Evolutionary conservation across 1,140 invertebrate genomes (phyloP).

Genomic region (Panagrolaimus sp.): DNA sequence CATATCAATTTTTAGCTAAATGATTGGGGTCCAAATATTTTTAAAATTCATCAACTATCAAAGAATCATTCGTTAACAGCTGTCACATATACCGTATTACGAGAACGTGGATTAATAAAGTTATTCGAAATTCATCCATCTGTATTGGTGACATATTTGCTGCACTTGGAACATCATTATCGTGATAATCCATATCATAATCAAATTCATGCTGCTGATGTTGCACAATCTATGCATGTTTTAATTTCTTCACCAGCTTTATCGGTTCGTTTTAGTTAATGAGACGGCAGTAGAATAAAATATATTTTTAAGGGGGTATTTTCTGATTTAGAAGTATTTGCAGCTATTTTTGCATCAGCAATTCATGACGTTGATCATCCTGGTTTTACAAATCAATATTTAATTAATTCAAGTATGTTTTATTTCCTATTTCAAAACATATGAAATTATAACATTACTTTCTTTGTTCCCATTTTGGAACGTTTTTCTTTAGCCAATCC

Average conservation of each 20-base stretch:
- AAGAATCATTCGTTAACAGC: slow-evolving; percentile 79
- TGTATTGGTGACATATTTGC: slow-evolving; percentile 87
- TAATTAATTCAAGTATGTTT: slow-evolving; percentile 61
- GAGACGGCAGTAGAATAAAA: slow-evolving; percentile 66
- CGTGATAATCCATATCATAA: slow-evolving; percentile 71
- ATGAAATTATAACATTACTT: too few relatives aligned
- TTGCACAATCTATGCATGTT: slow-evolving; percentile 63
- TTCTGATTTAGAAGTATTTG: slow-evolving; percentile 62
- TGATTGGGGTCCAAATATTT: slow-evolving; percentile 94
- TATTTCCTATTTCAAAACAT: slow-evolving; percentile 66
- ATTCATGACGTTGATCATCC: slow-evolving; percentile 65
- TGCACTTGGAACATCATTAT: slow-evolving; percentile 96
- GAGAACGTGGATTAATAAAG: slow-evolving; percentile 79
- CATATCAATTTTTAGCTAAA: slow-evolving; percentile 68
- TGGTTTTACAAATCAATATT: slow-evolving; percentile 64
- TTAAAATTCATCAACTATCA: slow-evolving; percentile 84
- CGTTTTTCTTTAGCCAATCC: too few relatives aligned
- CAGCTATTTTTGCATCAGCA: slow-evolving; percentile 63
- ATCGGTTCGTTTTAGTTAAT: slow-evolving; percentile 64
- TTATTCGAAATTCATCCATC: slow-evolving; percentile 87
- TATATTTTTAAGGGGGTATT: slow-evolving; percentile 68
- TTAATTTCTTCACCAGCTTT: slow-evolving; percentile 78
- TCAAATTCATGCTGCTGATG: slow-evolving; percentile 63
- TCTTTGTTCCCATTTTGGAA: too few relatives aligned
- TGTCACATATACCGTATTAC: slow-evolving; percentile 83